These are phyloP conservation scores for Lampris megalopsis DNA, from an alignment of 2,113 vertebrate genomes.

Conservation along the genomic window DNA sequence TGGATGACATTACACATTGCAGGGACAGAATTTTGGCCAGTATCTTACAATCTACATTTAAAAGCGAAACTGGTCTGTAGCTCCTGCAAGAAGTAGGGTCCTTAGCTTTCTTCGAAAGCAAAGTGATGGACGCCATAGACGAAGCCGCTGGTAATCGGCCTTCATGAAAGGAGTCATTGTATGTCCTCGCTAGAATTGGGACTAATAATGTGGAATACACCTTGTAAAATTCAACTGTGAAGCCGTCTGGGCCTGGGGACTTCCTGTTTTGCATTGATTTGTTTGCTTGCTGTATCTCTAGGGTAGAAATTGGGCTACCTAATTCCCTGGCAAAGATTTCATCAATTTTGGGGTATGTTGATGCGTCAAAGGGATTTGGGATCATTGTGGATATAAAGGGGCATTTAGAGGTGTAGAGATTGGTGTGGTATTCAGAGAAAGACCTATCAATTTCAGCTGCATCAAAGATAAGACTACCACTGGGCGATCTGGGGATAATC, in stretches of 20 bases:
- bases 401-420: conserved; percentile 1
- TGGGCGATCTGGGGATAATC: neutral
- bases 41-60: neutral
- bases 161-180: too few relatives aligned
- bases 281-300: neutral
- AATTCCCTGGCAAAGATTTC: neutral
- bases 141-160: neutral
- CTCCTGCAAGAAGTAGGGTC: neutral
- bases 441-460: conserved; percentile 1
- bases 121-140: neutral
- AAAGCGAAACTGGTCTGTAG: neutral
- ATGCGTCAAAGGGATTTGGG: neutral
- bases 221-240: neutral
- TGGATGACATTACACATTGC: neutral
- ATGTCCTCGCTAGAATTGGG: too few relatives aligned
- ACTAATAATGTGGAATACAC: neutral
- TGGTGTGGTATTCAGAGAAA: neutral
- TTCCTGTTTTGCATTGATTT: neutral
- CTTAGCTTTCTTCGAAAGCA: neutral
- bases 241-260: neutral
- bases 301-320: neutral
- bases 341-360: neutral
- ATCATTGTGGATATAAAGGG: neutral
- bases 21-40: neutral
- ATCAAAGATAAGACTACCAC: neutral